phyloP scores from a whole-genome alignment of 2,888 invertebrate genomes.

The Caenorhabditis sp. region DNA sequence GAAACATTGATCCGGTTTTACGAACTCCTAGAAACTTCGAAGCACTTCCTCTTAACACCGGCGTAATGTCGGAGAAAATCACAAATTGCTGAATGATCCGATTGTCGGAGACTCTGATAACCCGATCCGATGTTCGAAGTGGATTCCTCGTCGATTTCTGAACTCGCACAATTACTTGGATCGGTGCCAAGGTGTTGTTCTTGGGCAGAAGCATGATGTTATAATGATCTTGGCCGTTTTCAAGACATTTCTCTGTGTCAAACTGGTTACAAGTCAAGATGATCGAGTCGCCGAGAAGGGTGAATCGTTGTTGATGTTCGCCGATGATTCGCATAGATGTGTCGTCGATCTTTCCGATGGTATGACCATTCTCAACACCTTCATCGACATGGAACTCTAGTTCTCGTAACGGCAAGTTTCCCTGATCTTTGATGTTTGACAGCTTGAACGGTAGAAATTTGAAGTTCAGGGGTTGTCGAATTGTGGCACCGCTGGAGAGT shows the following conservation, averaged over 20 bases:
- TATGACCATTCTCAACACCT: conserved; percentile 16
- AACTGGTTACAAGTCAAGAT: conserved; percentile 45
- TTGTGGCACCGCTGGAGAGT: conserved; percentile 2
- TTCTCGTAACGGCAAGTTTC: conserved; percentile 12
- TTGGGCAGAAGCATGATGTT: conserved; percentile 29
- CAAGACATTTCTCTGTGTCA: conserved; percentile 32
- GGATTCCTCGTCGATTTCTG: conserved; percentile 19
- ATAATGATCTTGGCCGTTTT: too few species aligned
- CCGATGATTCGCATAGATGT: conserved; percentile 24
- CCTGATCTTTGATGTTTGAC: conserved; percentile 1
- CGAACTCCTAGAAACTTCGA: conserved; percentile 19
- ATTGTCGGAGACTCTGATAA: conserved; percentile 47
- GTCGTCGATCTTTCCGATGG: conserved; percentile 22
- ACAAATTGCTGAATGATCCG: conserved; percentile 50
- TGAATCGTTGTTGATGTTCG: conserved; percentile 4
- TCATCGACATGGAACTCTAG: conserved; percentile 16
- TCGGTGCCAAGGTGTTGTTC: conserved; percentile 25
- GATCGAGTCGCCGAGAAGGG: conserved; percentile 40
- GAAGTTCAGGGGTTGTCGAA: conserved; percentile 10
- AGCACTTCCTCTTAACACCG: conserved; percentile 15
- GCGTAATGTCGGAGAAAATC: conserved; percentile 25
- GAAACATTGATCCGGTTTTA: background rate
- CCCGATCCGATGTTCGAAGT: conserved; percentile 46
- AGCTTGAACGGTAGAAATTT: background rate
- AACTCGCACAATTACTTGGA: conserved; percentile 43